Conservation (phyloP, 2,797 vertebrate genomes). For the Liparis tanakae region DNA sequence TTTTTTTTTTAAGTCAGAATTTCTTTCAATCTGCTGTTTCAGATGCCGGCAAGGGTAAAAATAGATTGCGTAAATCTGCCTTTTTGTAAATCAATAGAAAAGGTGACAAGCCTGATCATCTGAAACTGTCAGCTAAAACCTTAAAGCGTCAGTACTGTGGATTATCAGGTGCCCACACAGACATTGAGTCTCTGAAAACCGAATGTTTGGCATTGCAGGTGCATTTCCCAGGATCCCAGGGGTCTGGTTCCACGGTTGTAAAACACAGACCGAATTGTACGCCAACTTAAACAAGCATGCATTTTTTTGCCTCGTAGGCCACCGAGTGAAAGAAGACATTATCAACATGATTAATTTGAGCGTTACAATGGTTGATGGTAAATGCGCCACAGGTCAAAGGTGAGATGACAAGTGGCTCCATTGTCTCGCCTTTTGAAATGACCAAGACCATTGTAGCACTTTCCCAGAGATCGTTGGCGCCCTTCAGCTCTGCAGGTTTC, state of each 20-base stretch:
- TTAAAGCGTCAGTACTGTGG: not conserved
- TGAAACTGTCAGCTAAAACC: not conserved
- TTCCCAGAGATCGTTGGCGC: slow-evolving; percentile 73
- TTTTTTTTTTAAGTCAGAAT: no score
- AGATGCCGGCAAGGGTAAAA: not conserved
- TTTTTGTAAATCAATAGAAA: not conserved
- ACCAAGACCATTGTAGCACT: slow-evolving; percentile 59
- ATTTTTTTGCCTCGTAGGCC: slow-evolving; percentile 28
- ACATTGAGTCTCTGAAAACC: slow-evolving; percentile 5
- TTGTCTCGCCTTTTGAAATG: slow-evolving; percentile 65
- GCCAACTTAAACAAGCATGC: slow-evolving; percentile 55
- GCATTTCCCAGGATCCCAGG: not conserved
- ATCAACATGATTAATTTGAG: slow-evolving; percentile 53
- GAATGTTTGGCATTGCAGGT: not conserved
- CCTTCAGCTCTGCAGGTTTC: slow-evolving; percentile 70
- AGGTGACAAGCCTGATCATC: not conserved
- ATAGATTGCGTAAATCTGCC: not conserved
- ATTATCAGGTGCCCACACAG: slow-evolving; percentile 4
- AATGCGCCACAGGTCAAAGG: slow-evolving; percentile 70
- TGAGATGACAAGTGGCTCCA: slow-evolving; percentile 62
- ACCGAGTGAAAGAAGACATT: slow-evolving; percentile 41
- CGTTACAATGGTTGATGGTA: slow-evolving; percentile 42
- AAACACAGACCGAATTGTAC: slow-evolving; percentile 11
- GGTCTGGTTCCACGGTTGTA: no score
- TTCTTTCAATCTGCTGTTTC: not conserved